Base-by-base conservation (phyloP, 2,888 invertebrate genomes). In the Pterobdella sp. region DNA sequence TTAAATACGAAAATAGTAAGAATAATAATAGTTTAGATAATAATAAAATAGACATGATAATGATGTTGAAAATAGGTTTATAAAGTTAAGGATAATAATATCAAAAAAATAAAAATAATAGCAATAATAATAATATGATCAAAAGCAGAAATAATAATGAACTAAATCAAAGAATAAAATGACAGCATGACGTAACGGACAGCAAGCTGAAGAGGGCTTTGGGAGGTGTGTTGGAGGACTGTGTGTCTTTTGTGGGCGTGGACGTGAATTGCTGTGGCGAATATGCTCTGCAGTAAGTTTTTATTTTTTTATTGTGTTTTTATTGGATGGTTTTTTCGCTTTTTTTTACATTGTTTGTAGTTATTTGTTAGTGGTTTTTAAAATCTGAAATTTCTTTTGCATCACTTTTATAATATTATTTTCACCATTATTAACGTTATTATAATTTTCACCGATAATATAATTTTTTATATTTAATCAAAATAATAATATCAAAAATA, bases 161-260 rank as follows among this genome's bases (percentile, higher is more conserved):
- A 14, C 7, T 42, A 14, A 14, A 42, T 14, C 49, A 42, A 42
- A 42, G n/a, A n/a, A n/a, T n/a, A n/a, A n/a, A n/a, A n/a, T 77
- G 77, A 0, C 91, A 95, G 84, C 93, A 94, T 80, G 94, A 95
- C 81, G 86, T 94, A 34, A 89, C 91, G 10, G 89, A 91, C 77
- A 91, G 90, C 79, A 88, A 88, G 81, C 83, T 95, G 72, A 80
- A 83, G 68, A 79, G 88, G 1, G 88, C 90, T 0, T 84, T 95
- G 29, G 89, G 90, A 77, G 89, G 90, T 78, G 90, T 92, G 0
- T 90, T 95, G 0, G 90, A 90, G 66, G 93, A 94, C 81, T 91
- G 92, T 79, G 94, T 94, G 29, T 94, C 93, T 84, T 91, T 92
- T 84, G 93, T 94, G 0, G 95, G 95, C 0, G 93, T 93, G 0